These are phyloP conservation scores for Argya squamiceps DNA, from an alignment of 2,797 vertebrate genomes.

Conservation along the genomic window DNA sequence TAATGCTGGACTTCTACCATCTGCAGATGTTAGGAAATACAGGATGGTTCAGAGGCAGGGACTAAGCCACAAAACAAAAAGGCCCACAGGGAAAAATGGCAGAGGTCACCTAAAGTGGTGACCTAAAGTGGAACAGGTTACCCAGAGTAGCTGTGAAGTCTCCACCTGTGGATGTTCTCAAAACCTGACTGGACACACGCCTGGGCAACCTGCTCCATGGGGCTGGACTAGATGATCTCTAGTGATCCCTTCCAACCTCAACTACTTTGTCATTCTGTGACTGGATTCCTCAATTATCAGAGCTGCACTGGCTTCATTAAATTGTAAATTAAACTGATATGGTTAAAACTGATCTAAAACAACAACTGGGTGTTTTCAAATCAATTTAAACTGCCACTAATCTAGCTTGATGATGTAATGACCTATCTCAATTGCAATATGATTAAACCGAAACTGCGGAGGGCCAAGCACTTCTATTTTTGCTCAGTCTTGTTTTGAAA, in stretches of 20 bases:
- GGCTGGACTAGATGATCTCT: neutral
- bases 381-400: neutral
- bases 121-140: neutral
- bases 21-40: rapidly evolving
- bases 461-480: neutral
- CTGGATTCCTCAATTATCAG: neutral
- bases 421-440: neutral
- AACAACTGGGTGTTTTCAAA: neutral
- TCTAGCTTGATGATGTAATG: neutral
- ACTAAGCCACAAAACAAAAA: neutral
- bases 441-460: neutral
- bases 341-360: neutral
- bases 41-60: neutral
- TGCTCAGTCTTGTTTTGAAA: neutral
- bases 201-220: neutral
- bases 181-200: neutral
- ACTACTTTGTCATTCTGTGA: neutral
- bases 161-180: neutral
- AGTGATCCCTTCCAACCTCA: neutral
- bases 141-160: neutral
- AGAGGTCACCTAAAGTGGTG: no score
- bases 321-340: neutral
- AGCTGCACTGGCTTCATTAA: neutral
- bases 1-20: neutral
- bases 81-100: neutral